Base-by-base conservation (phyloP, 1,140 invertebrate species). In the Drusus annulatus region DNA sequence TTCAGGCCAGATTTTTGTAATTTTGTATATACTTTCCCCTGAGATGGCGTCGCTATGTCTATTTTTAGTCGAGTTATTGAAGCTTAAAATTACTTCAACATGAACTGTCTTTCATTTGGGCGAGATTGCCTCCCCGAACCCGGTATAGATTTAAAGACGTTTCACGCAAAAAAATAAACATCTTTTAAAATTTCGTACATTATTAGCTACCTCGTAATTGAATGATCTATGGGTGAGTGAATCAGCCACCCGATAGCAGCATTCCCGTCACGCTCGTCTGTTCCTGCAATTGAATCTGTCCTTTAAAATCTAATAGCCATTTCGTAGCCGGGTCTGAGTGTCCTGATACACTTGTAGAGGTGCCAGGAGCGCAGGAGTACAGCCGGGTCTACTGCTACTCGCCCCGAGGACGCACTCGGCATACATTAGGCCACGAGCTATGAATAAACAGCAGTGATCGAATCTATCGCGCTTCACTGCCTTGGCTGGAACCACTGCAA, bases 271-370 rank as follows among this genome's bases (percentile, higher is more conserved):
- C 76, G 76, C 31, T 23, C 50, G 56, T 78, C 76, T 68, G 50
- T 21, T 68, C 21, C 76, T 78, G 69, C 62, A 78, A 78, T 78
- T 78, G 76, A 78, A 78, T 78, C 62, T 78, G 76, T 69, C 76
- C 76, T 78, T 69, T 77, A 74, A 76, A 76, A 62, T 58, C 63
- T 68, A 78, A 78, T 78, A 69, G 76, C 76, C 76, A 68, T 69
- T 78, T 78, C 76, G 75, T 62, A 51, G 65, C 65, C 21, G 51
- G 71, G 15, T 54, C 51, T 54, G 51, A 28, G 52, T 36, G 21
- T 19, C 71, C 51, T 23, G n/a, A 62, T 62, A 23, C n/a, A 62
- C 58, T 62, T 36, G 4, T 36, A 16, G 60, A 23, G 56, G 23
- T 19, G 3, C 56, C 17, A 17, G 56, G 56, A 6, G 2, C 19